Conservation (phyloP, 2,113 vertebrate species). For the Kobus ellipsiprymnus region DNA sequence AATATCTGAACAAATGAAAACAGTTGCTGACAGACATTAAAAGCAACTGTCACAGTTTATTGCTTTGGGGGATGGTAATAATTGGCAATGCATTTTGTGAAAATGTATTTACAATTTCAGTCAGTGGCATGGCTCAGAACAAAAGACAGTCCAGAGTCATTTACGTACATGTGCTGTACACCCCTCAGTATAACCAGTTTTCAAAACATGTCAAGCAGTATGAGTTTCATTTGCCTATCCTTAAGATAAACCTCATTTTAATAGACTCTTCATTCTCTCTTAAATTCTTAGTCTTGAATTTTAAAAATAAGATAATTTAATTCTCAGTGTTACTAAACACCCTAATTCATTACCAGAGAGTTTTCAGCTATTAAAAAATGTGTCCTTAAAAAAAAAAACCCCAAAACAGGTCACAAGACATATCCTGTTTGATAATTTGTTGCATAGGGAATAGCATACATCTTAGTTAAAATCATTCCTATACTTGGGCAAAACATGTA, state of each 20-base stretch:
- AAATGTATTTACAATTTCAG: conserved; percentile 83
- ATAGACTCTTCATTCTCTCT: conserved; percentile 65
- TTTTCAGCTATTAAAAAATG: conserved; percentile 72
- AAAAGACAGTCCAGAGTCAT: conserved; percentile 66
- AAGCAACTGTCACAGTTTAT: conserved; percentile 85
- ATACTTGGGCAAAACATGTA: conserved; percentile 55
- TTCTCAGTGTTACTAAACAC: conserved; percentile 57
- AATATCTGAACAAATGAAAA: conserved; percentile 78
- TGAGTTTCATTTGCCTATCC: conserved; percentile 64
- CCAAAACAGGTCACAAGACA: conserved; percentile 68
- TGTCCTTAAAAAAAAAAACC: conserved; percentile 57
- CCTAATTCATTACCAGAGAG: conserved; percentile 70
- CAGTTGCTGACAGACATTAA: conserved; percentile 82
- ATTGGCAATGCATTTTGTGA: conserved; percentile 74
- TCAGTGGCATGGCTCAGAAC: conserved; percentile 77
- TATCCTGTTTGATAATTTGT: conserved; percentile 70
- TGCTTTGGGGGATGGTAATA: conserved; percentile 78
- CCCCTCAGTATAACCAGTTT: conserved; percentile 65
- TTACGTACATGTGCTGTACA: conserved; percentile 53
- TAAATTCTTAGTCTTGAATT: conserved; percentile 59
- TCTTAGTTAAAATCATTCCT: conserved; percentile 68
- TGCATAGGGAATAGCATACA: conserved; percentile 78
- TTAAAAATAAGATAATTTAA: conserved; percentile 67
- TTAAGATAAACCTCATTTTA: conserved; percentile 50
- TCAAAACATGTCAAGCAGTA: conserved; percentile 58